Percentiles rank a stretch among this genome's conserved stretches.
Conservation (phyloP, 2,113 vertebrate species). For the Archilochus colubris region DNA sequence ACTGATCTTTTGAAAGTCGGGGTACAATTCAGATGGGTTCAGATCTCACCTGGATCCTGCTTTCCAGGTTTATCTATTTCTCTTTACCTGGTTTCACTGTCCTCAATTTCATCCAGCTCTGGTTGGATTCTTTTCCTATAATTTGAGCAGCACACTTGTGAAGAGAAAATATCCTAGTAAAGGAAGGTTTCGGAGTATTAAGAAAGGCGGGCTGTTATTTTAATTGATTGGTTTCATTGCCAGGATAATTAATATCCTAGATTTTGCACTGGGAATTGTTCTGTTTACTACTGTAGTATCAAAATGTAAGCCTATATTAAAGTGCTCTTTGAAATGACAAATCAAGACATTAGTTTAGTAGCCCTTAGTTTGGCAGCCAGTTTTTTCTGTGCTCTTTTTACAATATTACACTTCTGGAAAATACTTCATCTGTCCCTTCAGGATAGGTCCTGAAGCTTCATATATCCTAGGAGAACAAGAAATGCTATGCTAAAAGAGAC, state of each 20-base stretch:
- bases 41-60: neutral
- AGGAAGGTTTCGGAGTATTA: neutral
- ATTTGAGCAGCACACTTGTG: neutral
- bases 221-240: neutral
- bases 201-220: neutral
- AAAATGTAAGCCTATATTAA: neutral
- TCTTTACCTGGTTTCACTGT: neutral
- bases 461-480: neutral
- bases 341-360: neutral
- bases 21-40: neutral
- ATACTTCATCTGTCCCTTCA: neutral
- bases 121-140: neutral
- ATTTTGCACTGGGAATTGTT: neutral
- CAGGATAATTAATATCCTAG: neutral
- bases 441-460: neutral
- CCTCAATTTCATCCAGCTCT: neutral
- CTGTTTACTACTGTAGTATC: neutral
- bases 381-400: neutral
- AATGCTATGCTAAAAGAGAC: neutral
- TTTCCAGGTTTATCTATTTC: neutral
- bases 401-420: neutral
- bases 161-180: neutral
- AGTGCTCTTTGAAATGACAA: neutral
- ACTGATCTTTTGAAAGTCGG: neutral
- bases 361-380: neutral